Percentiles rank a stretch among this genome's conserved stretches.
These are phyloP conservation scores for Chelonus insularis DNA, from an alignment of 1,140 invertebrate species.

Conservation along the genomic window DNA sequence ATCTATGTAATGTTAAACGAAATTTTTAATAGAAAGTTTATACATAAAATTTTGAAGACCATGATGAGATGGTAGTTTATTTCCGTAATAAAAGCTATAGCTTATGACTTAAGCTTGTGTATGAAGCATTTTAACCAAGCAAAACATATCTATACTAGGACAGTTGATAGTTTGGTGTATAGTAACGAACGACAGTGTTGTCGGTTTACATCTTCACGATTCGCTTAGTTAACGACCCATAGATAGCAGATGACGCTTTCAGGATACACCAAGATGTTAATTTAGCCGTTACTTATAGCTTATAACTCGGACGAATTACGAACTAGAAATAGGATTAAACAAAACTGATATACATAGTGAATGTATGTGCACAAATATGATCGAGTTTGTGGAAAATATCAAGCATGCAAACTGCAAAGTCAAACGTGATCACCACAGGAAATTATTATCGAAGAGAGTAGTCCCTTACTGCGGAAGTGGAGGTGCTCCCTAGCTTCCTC, in stretches of 20 bases:
- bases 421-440: not conserved
- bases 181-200: conserved; percentile 28
- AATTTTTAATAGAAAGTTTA: too few relatives aligned
- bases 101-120: too few relatives aligned
- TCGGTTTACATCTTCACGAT: conserved; percentile 33
- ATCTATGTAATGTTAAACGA: too few relatives aligned
- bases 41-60: too few relatives aligned
- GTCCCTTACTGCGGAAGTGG: not conserved
- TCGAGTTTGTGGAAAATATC: not conserved
- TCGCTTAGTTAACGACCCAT: conserved; percentile 38
- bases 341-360: not conserved
- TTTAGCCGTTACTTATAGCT: conserved; percentile 53
- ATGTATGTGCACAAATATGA: not conserved
- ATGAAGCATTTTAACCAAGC: too few relatives aligned
- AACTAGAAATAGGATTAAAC: conserved; percentile 27
- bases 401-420: too few relatives aligned
- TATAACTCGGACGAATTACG: not conserved
- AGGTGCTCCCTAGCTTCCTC: not conserved
- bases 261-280: conserved; percentile 57
- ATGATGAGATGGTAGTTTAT: too few relatives aligned
- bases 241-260: conserved; percentile 54
- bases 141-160: not conserved
- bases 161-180: conserved; percentile 33
- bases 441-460: conserved; percentile 26
- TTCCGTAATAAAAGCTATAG: too few relatives aligned